A percentile compares a stretch with the other conserved stretches of the same genome.
phyloP scores from a whole-genome alignment of 2,888 invertebrate genomes.

The Agrilus mali region DNA sequence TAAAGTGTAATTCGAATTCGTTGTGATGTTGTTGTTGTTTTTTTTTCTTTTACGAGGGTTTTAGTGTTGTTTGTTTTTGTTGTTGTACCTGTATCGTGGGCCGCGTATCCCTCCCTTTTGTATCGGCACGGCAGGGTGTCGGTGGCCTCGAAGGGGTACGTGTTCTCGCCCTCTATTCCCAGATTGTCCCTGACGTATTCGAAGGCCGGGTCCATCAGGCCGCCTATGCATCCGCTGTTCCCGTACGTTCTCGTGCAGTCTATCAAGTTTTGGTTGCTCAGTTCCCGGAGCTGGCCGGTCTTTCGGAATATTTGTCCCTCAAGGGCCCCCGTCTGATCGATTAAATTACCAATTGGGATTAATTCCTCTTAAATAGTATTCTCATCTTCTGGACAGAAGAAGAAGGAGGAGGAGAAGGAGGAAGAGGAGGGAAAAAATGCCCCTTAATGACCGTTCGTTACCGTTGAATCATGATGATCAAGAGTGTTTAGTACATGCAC shows the following conservation, averaged over 20 bases:
- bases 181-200: constrained; percentile 36
- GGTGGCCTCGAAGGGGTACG: constrained; percentile 39
- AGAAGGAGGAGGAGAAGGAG: no score
- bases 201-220: constrained; percentile 39
- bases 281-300: constrained; percentile 34
- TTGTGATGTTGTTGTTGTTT: background rate
- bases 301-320: constrained; percentile 41
- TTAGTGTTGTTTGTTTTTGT: background rate
- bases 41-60: background rate
- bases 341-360: no score
- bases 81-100: constrained; percentile 14
- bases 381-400: no score
- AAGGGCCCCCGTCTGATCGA: constrained; percentile 40
- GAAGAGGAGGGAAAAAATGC: no score
- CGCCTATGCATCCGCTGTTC: constrained; percentile 42
- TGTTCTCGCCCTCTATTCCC: constrained; percentile 43
- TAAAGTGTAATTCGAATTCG: background rate
- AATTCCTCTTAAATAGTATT: no score
- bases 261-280: constrained; percentile 44
- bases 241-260: constrained; percentile 40
- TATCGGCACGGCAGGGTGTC: constrained; percentile 17
- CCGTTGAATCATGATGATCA: constrained; percentile 32
- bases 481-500: constrained; percentile 32
- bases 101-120: constrained; percentile 12
- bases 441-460: constrained; percentile 32